Base-by-base conservation (phyloP, 2,797 vertebrate genomes). In the Hylomyscus alleni region DNA sequence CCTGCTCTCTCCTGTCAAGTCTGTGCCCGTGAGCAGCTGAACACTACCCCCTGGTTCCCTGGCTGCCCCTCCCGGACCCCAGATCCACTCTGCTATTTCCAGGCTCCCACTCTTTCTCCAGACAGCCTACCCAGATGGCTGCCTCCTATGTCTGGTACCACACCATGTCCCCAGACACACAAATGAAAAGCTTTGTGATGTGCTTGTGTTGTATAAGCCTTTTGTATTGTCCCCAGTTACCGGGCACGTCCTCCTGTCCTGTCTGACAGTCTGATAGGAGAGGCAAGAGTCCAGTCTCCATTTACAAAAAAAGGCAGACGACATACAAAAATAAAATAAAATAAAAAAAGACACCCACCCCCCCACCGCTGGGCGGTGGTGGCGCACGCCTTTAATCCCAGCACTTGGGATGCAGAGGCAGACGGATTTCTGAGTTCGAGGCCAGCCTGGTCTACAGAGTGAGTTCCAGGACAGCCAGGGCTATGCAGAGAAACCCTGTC, bases 181-280 rank as follows among this genome's bases (percentile, higher is more conserved):
- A 47, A 88, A 91, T 91, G 56, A 65, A 93, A 89, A 92, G 29
- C 88, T 26, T 76, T 81, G 29, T 85, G 31, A 65, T 86, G 77
- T 67, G 29, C 60, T 47, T 89, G 34, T 44, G 72, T 91, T 80
- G 67, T 62, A 50, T 62, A 92, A 50, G 14, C 76, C n/a, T 93
- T 80, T 58, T 94, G 95, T 97, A 96, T 96, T 85, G 76, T 69
- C 37, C 58, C 90, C 31, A 54, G n/a, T 29, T 72, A 40, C 31
- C 13, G n/a, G 52, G 29, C 37, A 37, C 10, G 29, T 44, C 82
- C 26, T 85, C 19, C 44, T 62, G 72, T 50, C 73, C 62, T 12
- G n/a, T 76, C 69, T 60, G 58, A 56, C 19, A 29, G 31, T 85
- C 3, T 54, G n/a, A 50, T 1, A 4, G 20, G 5, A 7, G 54